Base-by-base conservation (phyloP, 2,888 invertebrate species). In the Achlya flavicornis region DNA sequence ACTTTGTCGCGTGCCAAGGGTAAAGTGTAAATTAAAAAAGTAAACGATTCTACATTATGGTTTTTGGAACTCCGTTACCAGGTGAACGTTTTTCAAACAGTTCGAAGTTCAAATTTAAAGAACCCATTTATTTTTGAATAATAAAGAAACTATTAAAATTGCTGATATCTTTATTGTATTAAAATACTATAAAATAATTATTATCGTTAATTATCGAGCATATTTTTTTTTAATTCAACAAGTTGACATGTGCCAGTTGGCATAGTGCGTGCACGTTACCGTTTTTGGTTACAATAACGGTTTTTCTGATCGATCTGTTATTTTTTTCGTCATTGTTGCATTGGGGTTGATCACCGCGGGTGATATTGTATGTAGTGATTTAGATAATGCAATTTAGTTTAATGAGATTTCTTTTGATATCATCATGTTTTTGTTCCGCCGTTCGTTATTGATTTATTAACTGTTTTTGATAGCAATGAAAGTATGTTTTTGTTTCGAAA, bases 1-100 rank as follows among this genome's bases (percentile, higher is more conserved):
- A 53, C 53, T 53, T 19, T 35, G 57, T 57, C 61, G 61, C 57
- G 61, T 61, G 61, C 48, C 48, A 61, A 61, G 61, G 16, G 38
- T 35, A 53, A 19, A 61, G 61, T 35, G 61, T 61, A 61, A 61
- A 61, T 57, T 48, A 57, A 61, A 61, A 48, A 61, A 61, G 61
- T 57, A 61, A 61, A 61, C 57, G 53, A 19, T 53, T 46, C n/a
- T 19, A 53, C 53, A 53, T 53, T 53, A 53, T 53, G 53, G 53
- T 58, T 32, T 58, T 35, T 33, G 0, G n/a, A 58, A 58, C 16
- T 11, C 58, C n/a, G 32, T 35, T 58, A 58, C 58, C 35, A 32
- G 14, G 35, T 35, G 58, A 35, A 32, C 58, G 4, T 14, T 58
- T n/a, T 35, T n/a, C 16, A 58, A 58, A 58, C 35, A 35, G 14